Conservation (phyloP, 2,113 vertebrate species). For the Alethe diademata region DNA sequence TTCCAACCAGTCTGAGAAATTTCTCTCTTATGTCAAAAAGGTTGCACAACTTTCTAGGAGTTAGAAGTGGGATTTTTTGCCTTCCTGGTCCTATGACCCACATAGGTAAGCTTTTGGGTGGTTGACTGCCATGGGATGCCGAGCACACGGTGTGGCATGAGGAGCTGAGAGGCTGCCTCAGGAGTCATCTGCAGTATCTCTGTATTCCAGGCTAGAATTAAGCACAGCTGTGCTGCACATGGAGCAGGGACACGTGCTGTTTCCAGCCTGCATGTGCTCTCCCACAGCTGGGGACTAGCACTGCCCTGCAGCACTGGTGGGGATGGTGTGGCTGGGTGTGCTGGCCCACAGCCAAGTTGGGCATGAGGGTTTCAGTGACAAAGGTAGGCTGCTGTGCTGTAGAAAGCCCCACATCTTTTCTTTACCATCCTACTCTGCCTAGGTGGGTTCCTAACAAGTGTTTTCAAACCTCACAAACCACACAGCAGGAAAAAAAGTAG, state of each 20-base stretch:
- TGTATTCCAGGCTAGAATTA: background rate
- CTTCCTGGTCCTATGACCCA: background rate
- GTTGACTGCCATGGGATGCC: rapidly evolving
- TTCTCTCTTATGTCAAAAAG: background rate
- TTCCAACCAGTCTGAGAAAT: background rate
- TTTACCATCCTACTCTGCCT: background rate
- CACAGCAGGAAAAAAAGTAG: background rate
- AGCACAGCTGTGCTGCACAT: background rate
- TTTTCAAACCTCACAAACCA: background rate
- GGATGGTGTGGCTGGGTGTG: no score
- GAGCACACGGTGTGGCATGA: rapidly evolving
- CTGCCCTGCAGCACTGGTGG: rapidly evolving
- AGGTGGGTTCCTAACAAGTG: background rate
- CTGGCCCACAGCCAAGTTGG: background rate
- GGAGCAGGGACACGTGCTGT: background rate
- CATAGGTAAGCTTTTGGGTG: background rate
- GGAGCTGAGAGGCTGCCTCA: background rate
- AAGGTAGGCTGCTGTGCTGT: background rate
- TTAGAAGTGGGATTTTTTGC: background rate
- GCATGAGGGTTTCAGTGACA: background rate
- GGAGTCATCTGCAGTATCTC: rapidly evolving
- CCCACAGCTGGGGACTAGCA: background rate
- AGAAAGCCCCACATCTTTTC: background rate
- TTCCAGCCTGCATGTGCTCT: background rate
- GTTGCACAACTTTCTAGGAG: background rate